Conservation (phyloP, 2,888 invertebrate species). For the Cheilosia vernalis region DNA sequence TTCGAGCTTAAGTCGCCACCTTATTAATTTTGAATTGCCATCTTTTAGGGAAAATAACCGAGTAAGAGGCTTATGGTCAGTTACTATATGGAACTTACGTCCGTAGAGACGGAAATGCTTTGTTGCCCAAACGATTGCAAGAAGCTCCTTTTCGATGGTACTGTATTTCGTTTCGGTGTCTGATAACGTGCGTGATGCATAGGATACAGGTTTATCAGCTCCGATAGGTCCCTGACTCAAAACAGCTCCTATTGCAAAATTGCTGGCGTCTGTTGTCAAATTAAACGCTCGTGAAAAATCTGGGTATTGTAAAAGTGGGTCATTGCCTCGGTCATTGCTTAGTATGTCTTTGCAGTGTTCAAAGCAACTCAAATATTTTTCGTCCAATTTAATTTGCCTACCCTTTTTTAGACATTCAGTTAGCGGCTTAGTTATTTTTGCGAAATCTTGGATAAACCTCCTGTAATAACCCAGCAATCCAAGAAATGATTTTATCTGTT, state of each 20-base stretch:
- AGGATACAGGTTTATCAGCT: too few species aligned
- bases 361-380: too few species aligned
- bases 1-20: constrained; percentile 68
- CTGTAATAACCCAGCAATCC: constrained; percentile 71
- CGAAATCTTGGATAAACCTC: constrained; percentile 71
- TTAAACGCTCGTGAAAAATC: too few species aligned
- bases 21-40: constrained; percentile 58
- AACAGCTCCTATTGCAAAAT: too few species aligned
- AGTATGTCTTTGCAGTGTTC: too few species aligned
- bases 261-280: too few species aligned
- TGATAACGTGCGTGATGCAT: too few species aligned
- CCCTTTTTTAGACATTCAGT: too few species aligned
- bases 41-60: constrained; percentile 39
- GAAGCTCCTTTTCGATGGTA: constrained; percentile 46
- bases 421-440: constrained; percentile 54
- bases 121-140: constrained; percentile 48
- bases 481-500: constrained; percentile 69
- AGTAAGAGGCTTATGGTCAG: constrained; percentile 10
- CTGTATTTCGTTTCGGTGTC: constrained; percentile 14
- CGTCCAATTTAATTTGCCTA: too few species aligned
- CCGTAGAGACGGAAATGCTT: constrained; percentile 40
- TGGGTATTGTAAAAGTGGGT: too few species aligned
- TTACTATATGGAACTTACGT: constrained; percentile 45
- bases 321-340: too few species aligned
- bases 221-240: too few species aligned